A percentile compares a stretch with the other conserved stretches of the same genome.
phyloP scores from a whole-genome alignment of 1,140 invertebrate species.

The Armadillidium nasatum region DNA sequence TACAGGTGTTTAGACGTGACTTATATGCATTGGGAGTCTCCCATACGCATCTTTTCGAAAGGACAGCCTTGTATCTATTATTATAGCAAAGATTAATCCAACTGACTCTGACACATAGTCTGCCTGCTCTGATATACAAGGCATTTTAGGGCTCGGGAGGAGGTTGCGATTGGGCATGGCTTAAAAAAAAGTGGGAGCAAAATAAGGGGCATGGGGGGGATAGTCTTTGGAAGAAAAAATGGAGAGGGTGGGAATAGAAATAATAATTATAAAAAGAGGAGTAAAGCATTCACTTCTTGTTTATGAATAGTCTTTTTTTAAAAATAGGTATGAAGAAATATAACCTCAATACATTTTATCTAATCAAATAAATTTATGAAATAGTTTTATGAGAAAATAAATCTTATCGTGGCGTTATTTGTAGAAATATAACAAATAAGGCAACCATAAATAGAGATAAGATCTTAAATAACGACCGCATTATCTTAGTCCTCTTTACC shows the following conservation, averaged over 20 bases:
- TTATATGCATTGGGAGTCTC: constrained; percentile 12
- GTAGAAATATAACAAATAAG: neutral
- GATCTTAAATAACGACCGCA: neutral
- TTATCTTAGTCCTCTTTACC: no score
- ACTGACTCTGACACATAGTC: constrained; percentile 9
- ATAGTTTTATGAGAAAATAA: no score
- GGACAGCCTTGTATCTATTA: constrained; percentile 8
- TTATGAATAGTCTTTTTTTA: neutral
- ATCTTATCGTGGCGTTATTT: neutral
- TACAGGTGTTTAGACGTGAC: constrained; percentile 9
- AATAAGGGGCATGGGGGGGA: neutral
- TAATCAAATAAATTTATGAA: neutral
- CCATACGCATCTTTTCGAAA: constrained; percentile 9
- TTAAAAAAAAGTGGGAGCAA: neutral
- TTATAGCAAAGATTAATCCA: constrained; percentile 11
- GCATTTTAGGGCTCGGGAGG: constrained; percentile 1
- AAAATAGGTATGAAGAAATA: neutral
- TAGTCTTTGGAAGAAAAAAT: neutral
- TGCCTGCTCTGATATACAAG: constrained; percentile 11
- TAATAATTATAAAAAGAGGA: neutral
- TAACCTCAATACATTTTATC: neutral
- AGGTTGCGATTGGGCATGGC: neutral
- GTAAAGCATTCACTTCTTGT: neutral
- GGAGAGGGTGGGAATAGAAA: neutral
- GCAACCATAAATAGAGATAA: neutral